These are phyloP conservation scores for Trinectes maculatus DNA, from an alignment of 2,113 vertebrate species.

Conservation along the genomic window DNA sequence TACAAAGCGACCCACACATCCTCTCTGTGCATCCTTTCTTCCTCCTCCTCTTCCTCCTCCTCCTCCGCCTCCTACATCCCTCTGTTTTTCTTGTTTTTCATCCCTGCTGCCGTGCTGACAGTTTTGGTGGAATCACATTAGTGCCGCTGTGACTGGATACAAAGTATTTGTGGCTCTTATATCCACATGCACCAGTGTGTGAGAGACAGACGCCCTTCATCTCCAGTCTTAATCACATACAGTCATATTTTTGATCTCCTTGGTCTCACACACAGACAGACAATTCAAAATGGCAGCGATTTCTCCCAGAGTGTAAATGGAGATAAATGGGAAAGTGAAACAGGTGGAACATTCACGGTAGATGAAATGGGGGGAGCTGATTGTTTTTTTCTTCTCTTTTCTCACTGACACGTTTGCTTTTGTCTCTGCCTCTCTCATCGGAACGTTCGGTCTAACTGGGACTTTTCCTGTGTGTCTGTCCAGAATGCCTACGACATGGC, in stretches of 20 bases:
- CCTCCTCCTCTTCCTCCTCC: slow-evolving; percentile 36
- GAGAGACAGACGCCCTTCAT: slow-evolving; percentile 13
- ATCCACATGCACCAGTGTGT: background rate
- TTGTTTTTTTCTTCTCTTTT: slow-evolving; percentile 49
- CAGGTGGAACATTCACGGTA: slow-evolving; percentile 49
- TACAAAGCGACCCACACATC: slow-evolving; percentile 52
- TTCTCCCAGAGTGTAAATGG: slow-evolving; percentile 42
- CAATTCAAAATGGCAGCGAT: slow-evolving; percentile 5
- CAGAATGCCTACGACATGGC: slow-evolving; percentile 90
- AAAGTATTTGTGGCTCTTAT: background rate
- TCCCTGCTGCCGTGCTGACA: slow-evolving; percentile 44
- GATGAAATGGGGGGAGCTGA: slow-evolving; percentile 33
- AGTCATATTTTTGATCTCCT: slow-evolving; percentile 20
- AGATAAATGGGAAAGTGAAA: slow-evolving; percentile 63
- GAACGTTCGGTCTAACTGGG: background rate
- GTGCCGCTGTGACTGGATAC: slow-evolving; percentile 22
- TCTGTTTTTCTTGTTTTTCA: background rate
- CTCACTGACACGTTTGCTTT: slow-evolving; percentile 42
- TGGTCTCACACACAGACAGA: background rate
- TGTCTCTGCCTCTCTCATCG: slow-evolving; percentile 20
- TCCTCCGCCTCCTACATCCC: slow-evolving; percentile 25
- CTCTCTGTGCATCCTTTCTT: slow-evolving; percentile 31
- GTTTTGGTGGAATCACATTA: slow-evolving; percentile 39
- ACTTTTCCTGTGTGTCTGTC: slow-evolving; percentile 6
- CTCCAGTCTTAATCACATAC: slow-evolving; percentile 26